Conservation (phyloP, 2,797 vertebrate genomes). For the Parauchenoglanis ngamensis region DNA sequence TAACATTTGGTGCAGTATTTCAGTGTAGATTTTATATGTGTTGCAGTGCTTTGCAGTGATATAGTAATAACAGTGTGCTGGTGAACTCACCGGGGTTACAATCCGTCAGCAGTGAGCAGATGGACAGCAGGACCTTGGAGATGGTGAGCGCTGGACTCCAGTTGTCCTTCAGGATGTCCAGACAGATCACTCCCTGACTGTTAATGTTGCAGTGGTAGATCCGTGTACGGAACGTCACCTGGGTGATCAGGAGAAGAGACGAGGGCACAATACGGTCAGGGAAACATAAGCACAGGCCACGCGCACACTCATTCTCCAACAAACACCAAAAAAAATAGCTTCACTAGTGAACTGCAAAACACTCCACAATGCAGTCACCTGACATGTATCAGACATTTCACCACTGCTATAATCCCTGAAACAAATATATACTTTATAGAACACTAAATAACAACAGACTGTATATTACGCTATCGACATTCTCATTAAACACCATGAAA, state of each 20-base stretch:
- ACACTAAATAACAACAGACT: not conserved
- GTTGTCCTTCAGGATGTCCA: constrained; percentile 92
- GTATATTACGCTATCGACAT: not conserved
- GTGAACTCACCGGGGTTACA: constrained; percentile 83
- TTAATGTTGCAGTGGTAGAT: constrained; percentile 94
- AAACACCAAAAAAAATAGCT: not conserved
- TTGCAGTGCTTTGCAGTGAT: not conserved
- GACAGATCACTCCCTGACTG: constrained; percentile 92
- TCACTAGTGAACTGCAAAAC: not conserved
- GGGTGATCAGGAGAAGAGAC: not conserved
- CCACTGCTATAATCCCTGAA: not conserved
- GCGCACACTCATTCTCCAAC: not conserved
- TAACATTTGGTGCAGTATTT: not conserved
- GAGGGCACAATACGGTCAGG: constrained; percentile 12
- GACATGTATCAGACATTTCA: not conserved
- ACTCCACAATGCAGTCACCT: not conserved
- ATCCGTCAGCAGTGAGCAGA: constrained; percentile 91
- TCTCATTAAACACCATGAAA: not conserved
- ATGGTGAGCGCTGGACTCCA: constrained; percentile 91
- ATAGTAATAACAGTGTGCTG: not conserved
- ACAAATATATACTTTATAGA: not conserved
- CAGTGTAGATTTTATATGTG: not conserved
- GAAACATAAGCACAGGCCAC: constrained; percentile 9
- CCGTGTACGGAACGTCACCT: constrained; percentile 90
- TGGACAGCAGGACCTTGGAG: constrained; percentile 90